These are phyloP conservation scores for Drosophila quinaria DNA, from an alignment of 2,888 invertebrate species.

Conservation along the genomic window DNA sequence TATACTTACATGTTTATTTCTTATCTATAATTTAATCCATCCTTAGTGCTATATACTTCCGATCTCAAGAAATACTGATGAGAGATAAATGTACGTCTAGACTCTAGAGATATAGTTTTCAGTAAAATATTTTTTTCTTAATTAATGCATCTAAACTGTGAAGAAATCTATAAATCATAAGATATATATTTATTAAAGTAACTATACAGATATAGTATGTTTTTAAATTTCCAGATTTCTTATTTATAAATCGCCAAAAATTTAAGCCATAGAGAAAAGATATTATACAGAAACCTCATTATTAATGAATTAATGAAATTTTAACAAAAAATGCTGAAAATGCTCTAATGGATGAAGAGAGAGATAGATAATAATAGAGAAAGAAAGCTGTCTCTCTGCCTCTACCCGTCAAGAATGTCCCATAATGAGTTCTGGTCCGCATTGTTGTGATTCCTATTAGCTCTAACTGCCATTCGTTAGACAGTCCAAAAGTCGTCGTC, in stretches of 20 bases:
- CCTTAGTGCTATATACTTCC: not conserved
- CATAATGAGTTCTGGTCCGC: slow-evolving; percentile 7
- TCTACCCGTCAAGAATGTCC: not conserved
- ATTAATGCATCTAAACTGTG: too few relatives aligned
- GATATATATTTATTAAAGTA: too few relatives aligned
- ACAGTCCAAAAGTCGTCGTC: slow-evolving; percentile 8
- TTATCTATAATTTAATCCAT: not conserved
- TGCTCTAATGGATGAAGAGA: too few relatives aligned
- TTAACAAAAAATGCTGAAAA: not conserved
- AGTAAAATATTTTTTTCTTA: too few relatives aligned
- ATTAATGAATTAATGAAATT: not conserved
- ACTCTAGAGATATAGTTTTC: too few relatives aligned
- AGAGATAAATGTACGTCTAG: too few relatives aligned
- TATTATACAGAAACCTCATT: not conserved
- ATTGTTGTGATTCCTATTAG: slow-evolving; percentile 6
- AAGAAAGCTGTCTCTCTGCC: too few relatives aligned
- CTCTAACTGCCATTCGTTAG: not conserved
- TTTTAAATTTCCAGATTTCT: not conserved
- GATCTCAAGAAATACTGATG: too few relatives aligned
- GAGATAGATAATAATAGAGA: too few relatives aligned
- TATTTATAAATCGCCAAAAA: not conserved
- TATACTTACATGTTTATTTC: too few relatives aligned
- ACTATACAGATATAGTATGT: not conserved
- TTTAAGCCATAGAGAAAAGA: not conserved
- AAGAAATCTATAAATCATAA: too few relatives aligned